phyloP scores from a whole-genome alignment of 2,888 invertebrate genomes.

The Chrysolina haemoptera region DNA sequence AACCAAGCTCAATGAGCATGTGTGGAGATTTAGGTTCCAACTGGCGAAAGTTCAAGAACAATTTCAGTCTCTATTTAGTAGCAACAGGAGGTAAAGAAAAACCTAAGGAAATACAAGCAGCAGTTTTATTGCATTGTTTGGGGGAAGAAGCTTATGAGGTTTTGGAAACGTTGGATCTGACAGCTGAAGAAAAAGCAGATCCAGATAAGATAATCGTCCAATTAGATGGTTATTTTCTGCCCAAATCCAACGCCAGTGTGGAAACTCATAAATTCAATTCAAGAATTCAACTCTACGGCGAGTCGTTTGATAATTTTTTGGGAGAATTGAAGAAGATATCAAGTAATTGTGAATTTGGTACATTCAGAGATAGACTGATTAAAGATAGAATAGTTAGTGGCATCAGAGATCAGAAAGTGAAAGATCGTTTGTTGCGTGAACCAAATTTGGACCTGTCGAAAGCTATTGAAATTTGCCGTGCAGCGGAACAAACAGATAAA shows the following conservation, averaged over 20 bases:
- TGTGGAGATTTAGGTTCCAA: neutral
- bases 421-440: neutral
- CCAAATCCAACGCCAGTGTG: neutral
- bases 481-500: neutral
- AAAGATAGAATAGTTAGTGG: slow-evolving; percentile 16
- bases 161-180: neutral
- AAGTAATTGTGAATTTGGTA: neutral
- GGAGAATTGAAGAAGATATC: slow-evolving; percentile 8
- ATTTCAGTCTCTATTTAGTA: neutral
- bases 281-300: neutral
- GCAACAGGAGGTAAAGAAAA: neutral
- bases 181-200: neutral
- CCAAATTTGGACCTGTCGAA: neutral
- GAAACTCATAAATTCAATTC: neutral
- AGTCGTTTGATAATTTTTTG: neutral
- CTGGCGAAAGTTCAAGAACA: neutral
- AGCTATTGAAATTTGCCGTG: neutral
- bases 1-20: neutral
- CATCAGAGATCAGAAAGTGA: slow-evolving; percentile 7
- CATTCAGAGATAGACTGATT: neutral
- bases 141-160: neutral
- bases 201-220: neutral
- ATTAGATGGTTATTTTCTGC: neutral
- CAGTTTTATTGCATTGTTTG: neutral
- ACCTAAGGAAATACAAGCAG: neutral